Evolutionary conservation across 2,888 invertebrate species (phyloP), one percentile per base, ranked within the genome.

Genomic region (Pristionchus maxplancki): DNA sequence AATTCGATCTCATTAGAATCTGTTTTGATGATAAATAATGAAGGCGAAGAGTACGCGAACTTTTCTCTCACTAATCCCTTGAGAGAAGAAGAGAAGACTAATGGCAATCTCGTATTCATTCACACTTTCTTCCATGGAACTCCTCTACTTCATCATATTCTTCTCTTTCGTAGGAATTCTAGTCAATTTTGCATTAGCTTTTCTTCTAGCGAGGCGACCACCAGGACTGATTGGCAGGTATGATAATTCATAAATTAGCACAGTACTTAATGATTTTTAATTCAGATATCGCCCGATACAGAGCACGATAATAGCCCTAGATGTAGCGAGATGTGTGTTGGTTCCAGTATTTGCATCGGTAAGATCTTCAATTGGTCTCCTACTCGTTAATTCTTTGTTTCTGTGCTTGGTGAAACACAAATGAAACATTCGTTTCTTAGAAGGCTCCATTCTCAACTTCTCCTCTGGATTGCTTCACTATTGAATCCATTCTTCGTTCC

Each of bases 231-330:
- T 78, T 28, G 78, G 78, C 8, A 78, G 78, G 78, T 78, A 6
- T 1, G 34, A n/a, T 44, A 40, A 31, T 40, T 74, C 40, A 24
- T 40, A 24, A 20, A 20, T 40, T 40, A 31, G 40, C 40, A 24
- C 1, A 40, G 40, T 11, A 24, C 40, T 37, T 40, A 74, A 40
- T 24, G 24, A 4, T 8, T 3, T 40, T 15, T 34, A n/a, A 48
- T 20, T 9, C n/a, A 78, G 78, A 48, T 78, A 78, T 44, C 78
- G 78, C n/a, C 78, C 78, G 28, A 78, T 78, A 28, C 78, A 78
- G 34, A 17, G 48, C 78, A 28, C 44, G n/a, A 28, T 78, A 8
- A 44, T 78, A n/a, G 78, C 28, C 2, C n/a, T 78, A 44, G 78
- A 78, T 78, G 37, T 78, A 1, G 20, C 28, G 44, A 78, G 78